These are phyloP conservation scores for Conistra vaccinii DNA, from an alignment of 2,888 invertebrate species.

Conservation along the genomic window DNA sequence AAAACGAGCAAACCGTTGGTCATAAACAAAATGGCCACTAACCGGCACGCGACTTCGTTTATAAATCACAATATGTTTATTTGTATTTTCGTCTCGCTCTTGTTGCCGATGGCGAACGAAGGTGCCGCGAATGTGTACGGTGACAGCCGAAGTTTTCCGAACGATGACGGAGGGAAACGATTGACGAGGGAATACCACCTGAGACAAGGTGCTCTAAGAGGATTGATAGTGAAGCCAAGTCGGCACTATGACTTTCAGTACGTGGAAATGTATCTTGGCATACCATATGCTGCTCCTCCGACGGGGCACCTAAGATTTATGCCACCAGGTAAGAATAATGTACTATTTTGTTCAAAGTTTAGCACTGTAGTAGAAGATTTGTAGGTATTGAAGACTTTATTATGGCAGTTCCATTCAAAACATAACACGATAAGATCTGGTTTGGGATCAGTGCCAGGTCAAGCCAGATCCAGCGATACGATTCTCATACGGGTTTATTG, in stretches of 20 bases:
- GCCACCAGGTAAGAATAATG: constrained; percentile 92
- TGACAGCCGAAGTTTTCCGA: constrained; percentile 78
- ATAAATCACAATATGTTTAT: constrained; percentile 89
- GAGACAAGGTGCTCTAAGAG: constrained; percentile 93
- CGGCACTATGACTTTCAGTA: constrained; percentile 91
- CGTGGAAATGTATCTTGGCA: constrained; percentile 94
- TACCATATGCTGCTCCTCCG: constrained; percentile 96
- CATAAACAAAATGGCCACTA: constrained; percentile 88
- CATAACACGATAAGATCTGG: constrained; percentile 42
- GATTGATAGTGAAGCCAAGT: constrained; percentile 92
- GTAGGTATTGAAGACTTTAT: constrained; percentile 16
- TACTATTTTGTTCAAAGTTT: too few species aligned
- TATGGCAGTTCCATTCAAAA: constrained; percentile 46
- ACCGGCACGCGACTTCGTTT: constrained; percentile 86
- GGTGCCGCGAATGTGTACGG: constrained; percentile 82
- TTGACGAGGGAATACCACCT: constrained; percentile 91
- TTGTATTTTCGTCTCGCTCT: constrained; percentile 87
- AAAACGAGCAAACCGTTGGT: constrained; percentile 80
- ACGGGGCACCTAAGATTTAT: constrained; percentile 94
- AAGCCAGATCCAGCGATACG: constrained; percentile 46
- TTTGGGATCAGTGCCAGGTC: constrained; percentile 58
- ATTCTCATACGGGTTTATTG: constrained; percentile 27
- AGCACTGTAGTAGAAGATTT: not conserved
- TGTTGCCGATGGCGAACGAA: constrained; percentile 85
- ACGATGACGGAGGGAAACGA: constrained; percentile 82